A percentile compares a stretch with the other conserved stretches of the same genome.
phyloP scores from a whole-genome alignment of 1,140 invertebrate genomes.

The Pogonus chalceus region DNA sequence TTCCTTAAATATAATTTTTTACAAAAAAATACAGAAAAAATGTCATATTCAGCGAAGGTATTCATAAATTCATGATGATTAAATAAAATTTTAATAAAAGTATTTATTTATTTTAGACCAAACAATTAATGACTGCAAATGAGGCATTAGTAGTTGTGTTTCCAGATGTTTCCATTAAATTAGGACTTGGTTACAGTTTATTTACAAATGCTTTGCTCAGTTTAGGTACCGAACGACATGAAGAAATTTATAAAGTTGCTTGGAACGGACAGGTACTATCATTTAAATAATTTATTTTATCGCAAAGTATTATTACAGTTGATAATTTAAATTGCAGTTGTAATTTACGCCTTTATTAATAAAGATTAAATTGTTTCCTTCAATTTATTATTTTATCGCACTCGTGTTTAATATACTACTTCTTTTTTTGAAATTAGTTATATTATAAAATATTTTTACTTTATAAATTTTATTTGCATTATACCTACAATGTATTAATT shows the following conservation, averaged over 20 bases:
- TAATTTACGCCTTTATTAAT: no score
- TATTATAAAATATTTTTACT: no score
- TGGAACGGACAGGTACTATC: constrained; percentile 58
- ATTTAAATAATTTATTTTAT: no score
- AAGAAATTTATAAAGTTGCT: constrained; percentile 55
- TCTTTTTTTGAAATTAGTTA: no score
- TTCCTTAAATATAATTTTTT: constrained; percentile 36
- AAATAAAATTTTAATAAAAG: constrained; percentile 9
- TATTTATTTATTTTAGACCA: constrained; percentile 39
- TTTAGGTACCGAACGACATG: constrained; percentile 68
- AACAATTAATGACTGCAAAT: constrained; percentile 57
- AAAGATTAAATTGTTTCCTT: no score
- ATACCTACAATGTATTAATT: no score
- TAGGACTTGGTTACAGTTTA: constrained; percentile 53
- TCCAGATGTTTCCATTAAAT: constrained; percentile 58
- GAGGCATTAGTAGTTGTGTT: constrained; percentile 55
- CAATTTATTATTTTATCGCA: no score
- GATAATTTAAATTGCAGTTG: no score
- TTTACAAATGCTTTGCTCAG: constrained; percentile 57
- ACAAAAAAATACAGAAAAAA: constrained; percentile 43
- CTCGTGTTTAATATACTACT: no score
- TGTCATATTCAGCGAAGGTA: constrained; percentile 53
- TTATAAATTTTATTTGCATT: constrained; percentile 5
- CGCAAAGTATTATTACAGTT: no score
- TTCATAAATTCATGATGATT: constrained; percentile 3